Conservation (phyloP, 92 coral and sea anemone genomes). For the Chrysogorgia sp. region DNA sequence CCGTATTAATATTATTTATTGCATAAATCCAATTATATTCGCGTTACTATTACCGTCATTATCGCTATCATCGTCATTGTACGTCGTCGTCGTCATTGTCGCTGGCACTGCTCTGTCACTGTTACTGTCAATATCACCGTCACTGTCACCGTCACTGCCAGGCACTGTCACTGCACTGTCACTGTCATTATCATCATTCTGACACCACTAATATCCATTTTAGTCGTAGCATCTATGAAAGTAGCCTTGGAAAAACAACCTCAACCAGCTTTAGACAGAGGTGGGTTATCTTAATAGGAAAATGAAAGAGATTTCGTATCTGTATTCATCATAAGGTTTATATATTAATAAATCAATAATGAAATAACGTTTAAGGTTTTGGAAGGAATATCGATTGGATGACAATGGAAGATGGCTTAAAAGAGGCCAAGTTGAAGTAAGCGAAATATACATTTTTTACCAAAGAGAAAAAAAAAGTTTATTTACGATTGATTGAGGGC, state of each 20-base stretch:
- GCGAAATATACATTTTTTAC: not conserved
- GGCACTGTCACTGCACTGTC: not conserved
- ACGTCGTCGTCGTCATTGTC: too few species aligned
- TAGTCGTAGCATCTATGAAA: constrained; percentile 84
- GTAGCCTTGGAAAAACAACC: constrained; percentile 63
- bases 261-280: constrained; percentile 67
- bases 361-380: constrained; percentile 60
- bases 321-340: too few species aligned
- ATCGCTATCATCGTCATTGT: not conserved
- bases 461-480: too few species aligned
- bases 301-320: not conserved
- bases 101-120: too few species aligned
- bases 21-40: too few species aligned
- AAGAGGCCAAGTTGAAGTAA: constrained; percentile 64
- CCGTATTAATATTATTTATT: too few species aligned
- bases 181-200: too few species aligned
- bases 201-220: not conserved
- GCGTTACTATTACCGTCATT: too few species aligned
- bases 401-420: constrained; percentile 62
- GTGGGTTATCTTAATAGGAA: constrained; percentile 31
- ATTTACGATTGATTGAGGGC: too few species aligned
- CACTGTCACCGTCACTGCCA: too few species aligned
- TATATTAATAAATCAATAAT: too few species aligned
- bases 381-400: constrained; percentile 79
- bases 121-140: not conserved